A percentile compares a stretch with the other conserved stretches of the same genome.
Conservation (phyloP, 1,140 invertebrate genomes). For the Lerema accius region DNA sequence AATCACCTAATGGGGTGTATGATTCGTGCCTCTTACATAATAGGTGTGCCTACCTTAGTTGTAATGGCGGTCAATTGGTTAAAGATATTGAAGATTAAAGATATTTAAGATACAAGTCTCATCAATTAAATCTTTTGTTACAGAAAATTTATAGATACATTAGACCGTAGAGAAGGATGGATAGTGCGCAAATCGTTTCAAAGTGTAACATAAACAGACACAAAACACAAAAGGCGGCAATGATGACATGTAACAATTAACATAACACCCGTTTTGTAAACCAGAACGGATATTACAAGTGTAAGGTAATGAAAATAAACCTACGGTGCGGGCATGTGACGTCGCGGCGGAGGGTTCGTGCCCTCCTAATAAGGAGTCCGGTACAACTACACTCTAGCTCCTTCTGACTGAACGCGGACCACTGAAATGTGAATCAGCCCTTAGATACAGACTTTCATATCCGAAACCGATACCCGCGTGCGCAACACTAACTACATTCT, state of each 20-base stretch:
- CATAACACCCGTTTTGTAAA: constrained; percentile 11
- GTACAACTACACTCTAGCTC: constrained; percentile 73
- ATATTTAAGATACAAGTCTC: no score
- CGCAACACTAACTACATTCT: no score
- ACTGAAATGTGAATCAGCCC: constrained; percentile 77
- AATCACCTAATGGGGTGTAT: no score
- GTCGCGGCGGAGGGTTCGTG: constrained; percentile 72
- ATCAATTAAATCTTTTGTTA: no score
- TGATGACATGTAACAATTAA: constrained; percentile 19
- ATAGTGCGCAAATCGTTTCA: not conserved
- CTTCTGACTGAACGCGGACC: constrained; percentile 71
- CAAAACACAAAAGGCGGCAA: constrained; percentile 7
- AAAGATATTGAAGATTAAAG: no score
- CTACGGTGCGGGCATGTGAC: constrained; percentile 74
- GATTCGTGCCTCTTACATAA: no score
- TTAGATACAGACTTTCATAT: constrained; percentile 57
- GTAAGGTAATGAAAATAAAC: constrained; percentile 73
- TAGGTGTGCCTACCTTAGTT: no score
- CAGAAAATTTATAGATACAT: no score
- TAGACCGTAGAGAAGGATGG: not conserved
- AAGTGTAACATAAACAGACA: constrained; percentile 8
- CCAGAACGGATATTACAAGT: constrained; percentile 39
- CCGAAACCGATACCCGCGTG: constrained; percentile 61
- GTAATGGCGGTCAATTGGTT: no score
- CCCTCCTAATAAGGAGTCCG: constrained; percentile 66